A percentile compares a stretch with the other conserved stretches of the same genome.
Conservation (phyloP, 2,888 invertebrate species). For the Diadromus collaris region DNA sequence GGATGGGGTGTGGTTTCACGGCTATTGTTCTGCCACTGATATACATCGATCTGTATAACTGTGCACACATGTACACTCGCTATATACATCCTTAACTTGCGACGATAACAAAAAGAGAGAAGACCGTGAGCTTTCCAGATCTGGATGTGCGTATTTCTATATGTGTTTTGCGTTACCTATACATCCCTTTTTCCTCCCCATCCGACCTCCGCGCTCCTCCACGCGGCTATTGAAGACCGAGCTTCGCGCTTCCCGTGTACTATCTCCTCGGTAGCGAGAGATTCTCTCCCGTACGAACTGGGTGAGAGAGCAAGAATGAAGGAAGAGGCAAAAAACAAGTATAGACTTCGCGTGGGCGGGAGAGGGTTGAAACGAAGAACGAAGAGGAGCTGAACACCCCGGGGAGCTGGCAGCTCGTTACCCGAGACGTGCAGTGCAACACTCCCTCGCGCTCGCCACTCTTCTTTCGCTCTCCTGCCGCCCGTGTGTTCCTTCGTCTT, state of each 20-base stretch:
- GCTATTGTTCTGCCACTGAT: constrained; percentile 34
- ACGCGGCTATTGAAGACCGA: constrained; percentile 2
- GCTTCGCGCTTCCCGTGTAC: neutral
- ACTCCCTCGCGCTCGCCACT: constrained; percentile 62
- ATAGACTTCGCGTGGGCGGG: constrained; percentile 43
- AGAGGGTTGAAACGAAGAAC: constrained; percentile 61
- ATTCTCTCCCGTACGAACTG: constrained; percentile 29
- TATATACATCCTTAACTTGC: neutral
- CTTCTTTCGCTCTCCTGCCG: constrained; percentile 48
- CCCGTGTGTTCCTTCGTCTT: constrained; percentile 58
- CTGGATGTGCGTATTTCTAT: constrained; percentile 6
- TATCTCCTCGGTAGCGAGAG: constrained; percentile 2
- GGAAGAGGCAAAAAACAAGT: constrained; percentile 40
- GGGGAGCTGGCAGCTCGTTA: constrained; percentile 79
- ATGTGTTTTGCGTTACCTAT: neutral
- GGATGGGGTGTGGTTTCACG: constrained; percentile 32
- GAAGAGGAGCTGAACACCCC: constrained; percentile 75
- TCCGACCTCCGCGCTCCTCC: neutral
- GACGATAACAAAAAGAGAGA: constrained; percentile 4
- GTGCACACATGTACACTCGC: neutral
- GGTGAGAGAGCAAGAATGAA: neutral
- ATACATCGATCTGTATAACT: constrained; percentile 66
- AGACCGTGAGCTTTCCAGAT: neutral
- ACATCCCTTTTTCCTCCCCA: constrained; percentile 7
- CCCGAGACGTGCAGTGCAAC: constrained; percentile 75